These are phyloP conservation scores for Carettochelys insculpta DNA, from an alignment of 2,113 vertebrate genomes.

Conservation along the genomic window DNA sequence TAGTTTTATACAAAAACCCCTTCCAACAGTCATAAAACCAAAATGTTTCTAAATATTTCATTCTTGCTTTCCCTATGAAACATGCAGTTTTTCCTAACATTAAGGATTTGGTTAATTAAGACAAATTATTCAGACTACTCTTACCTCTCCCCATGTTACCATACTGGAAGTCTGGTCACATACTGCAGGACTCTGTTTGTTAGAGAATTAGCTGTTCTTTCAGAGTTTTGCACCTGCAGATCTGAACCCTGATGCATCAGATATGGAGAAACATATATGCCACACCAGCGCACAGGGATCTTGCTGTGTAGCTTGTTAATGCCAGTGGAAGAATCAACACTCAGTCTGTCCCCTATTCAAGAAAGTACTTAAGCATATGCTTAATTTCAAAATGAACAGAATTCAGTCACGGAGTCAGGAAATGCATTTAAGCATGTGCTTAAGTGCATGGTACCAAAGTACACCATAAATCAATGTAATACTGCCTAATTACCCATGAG, in stretches of 20 bases:
- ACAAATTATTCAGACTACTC: not conserved
- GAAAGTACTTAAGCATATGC: not conserved
- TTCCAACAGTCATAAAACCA: not conserved
- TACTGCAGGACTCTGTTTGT: not conserved
- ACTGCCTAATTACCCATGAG: not conserved
- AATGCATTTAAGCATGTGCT: fast-evolving
- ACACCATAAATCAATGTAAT: not conserved
- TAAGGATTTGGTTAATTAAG: not conserved
- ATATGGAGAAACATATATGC: not conserved
- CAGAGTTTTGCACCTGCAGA: not conserved
- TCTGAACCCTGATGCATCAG: not conserved
- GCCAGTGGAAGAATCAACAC: not conserved
- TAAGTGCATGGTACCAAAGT: not conserved
- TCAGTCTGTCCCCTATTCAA: not conserved
- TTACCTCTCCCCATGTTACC: not conserved
- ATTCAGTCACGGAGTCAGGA: not conserved
- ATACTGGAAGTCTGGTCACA: not conserved
- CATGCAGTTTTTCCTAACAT: not conserved
- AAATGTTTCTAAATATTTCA: slow-evolving; percentile 12
- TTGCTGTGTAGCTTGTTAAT: fast-evolving
- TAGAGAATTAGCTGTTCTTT: not conserved
- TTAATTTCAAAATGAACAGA: not conserved
- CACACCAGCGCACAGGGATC: fast-evolving
- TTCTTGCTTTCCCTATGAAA: not conserved
- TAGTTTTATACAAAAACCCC: not conserved